Evolutionary conservation across 2,888 invertebrate species (phyloP).

Genomic region (Caenorhabditis sulstoni): DNA sequence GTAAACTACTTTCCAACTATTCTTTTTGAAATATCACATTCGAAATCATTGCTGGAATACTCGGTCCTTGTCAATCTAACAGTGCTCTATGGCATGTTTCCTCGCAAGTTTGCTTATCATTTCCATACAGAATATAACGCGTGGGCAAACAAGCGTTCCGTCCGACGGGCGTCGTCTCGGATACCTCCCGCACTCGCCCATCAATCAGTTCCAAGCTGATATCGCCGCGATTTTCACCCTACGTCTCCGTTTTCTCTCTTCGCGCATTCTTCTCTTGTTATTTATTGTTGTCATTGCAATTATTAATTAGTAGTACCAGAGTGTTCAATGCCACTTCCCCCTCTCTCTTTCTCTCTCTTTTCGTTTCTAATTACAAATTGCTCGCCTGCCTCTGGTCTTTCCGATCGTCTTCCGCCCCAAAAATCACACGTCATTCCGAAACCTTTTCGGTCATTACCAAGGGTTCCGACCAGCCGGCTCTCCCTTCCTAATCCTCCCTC

Average conservation of each 20-base stretch:
- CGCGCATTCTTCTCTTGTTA: constrained; percentile 52
- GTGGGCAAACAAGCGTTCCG: constrained; percentile 46
- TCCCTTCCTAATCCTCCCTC: constrained; percentile 18
- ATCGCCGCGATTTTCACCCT: constrained; percentile 37
- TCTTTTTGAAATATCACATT: too few species aligned
- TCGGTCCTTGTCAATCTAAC: too few species aligned
- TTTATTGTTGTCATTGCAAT: constrained; percentile 41
- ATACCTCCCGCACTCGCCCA: constrained; percentile 30
- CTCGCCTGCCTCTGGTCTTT: constrained; percentile 18
- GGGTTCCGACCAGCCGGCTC: constrained; percentile 33
- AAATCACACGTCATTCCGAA: constrained; percentile 7
- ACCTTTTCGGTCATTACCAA: constrained; percentile 11
- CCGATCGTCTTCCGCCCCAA: constrained; percentile 30
- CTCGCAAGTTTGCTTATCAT: constrained; percentile 33
- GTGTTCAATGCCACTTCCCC: constrained; percentile 39
- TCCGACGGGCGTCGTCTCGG: not conserved
- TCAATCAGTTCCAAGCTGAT: constrained; percentile 59
- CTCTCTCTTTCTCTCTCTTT: not conserved
- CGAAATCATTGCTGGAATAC: too few species aligned
- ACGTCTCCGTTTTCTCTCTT: constrained; percentile 21
- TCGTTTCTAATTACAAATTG: constrained; percentile 43
- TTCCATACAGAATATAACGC: constrained; percentile 48
- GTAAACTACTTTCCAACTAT: not conserved
- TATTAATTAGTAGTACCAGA: constrained; percentile 47
- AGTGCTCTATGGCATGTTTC: not conserved